Conservation (phyloP, 1,140 invertebrate species). For the Branchinecta lynchi region DNA sequence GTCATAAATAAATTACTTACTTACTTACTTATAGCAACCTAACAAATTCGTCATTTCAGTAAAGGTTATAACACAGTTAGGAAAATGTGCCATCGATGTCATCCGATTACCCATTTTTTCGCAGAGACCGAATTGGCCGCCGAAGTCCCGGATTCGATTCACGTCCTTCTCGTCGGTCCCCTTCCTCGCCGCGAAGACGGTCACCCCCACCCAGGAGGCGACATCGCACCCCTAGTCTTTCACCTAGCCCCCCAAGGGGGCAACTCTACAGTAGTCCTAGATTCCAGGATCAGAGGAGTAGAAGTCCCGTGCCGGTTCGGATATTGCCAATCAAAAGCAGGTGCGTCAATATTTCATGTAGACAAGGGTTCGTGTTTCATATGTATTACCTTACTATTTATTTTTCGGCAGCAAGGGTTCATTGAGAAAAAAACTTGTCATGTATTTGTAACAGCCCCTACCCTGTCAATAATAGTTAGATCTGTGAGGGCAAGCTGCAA, state of each 20-base stretch:
- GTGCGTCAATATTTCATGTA: background rate
- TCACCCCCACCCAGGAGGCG: background rate
- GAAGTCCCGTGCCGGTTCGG: background rate
- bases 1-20: no score
- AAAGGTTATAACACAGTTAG: no score
- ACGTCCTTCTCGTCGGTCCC: background rate
- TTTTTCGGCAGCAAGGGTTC: background rate
- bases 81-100: no score
- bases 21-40: no score
- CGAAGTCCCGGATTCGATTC: background rate
- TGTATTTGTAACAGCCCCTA: no score
- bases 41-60: no score
- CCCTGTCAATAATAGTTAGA: no score
- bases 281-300: background rate
- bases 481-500: no score
- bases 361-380: background rate
- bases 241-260: background rate
- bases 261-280: background rate
- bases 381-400: background rate
- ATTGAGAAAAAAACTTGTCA: background rate
- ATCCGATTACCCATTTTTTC: background rate
- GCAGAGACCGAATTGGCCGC: background rate
- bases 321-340: background rate
- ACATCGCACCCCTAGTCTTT: constrained; percentile 4
- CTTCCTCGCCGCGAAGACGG: background rate